These are phyloP conservation scores for Clanis bilineata DNA, from an alignment of 2,888 invertebrate genomes.

Conservation along the genomic window DNA sequence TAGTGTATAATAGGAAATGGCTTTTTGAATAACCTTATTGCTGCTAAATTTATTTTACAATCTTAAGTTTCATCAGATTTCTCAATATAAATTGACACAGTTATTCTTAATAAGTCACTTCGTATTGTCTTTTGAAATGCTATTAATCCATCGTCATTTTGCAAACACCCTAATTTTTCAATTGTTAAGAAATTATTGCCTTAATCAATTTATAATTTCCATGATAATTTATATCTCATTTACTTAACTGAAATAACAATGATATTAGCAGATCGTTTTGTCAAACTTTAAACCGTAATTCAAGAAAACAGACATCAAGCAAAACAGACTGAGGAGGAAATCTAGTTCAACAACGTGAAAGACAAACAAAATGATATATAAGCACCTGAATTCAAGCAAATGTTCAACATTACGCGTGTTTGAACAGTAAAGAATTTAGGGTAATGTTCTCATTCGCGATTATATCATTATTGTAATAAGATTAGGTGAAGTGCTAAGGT, in stretches of 20 bases:
- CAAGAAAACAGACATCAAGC: too few species aligned
- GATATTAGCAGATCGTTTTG: too few species aligned
- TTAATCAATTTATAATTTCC: too few species aligned
- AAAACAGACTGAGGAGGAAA: too few species aligned
- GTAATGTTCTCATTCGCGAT: constrained; percentile 42
- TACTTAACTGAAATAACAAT: too few species aligned
- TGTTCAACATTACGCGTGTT: background rate
- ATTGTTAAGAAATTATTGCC: background rate
- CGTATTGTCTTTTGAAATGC: constrained; percentile 8
- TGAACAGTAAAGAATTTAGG: constrained; percentile 45
- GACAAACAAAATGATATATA: background rate
- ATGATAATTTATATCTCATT: background rate
- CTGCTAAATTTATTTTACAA: background rate
- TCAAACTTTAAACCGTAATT: background rate
- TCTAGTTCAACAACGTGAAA: background rate
- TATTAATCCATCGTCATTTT: background rate
- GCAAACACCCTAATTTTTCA: constrained; percentile 26
- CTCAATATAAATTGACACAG: constrained; percentile 4
- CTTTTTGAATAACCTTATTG: constrained; percentile 35
- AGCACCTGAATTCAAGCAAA: background rate
- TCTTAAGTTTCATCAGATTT: constrained; percentile 1
- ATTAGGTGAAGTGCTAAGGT: constrained; percentile 36
- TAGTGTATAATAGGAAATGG: constrained; percentile 51
- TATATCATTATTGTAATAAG: constrained; percentile 46
- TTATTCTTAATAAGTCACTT: constrained; percentile 2